phyloP scores from a whole-genome alignment of 2,113 vertebrate genomes.

The Hepsetus odoe region DNA sequence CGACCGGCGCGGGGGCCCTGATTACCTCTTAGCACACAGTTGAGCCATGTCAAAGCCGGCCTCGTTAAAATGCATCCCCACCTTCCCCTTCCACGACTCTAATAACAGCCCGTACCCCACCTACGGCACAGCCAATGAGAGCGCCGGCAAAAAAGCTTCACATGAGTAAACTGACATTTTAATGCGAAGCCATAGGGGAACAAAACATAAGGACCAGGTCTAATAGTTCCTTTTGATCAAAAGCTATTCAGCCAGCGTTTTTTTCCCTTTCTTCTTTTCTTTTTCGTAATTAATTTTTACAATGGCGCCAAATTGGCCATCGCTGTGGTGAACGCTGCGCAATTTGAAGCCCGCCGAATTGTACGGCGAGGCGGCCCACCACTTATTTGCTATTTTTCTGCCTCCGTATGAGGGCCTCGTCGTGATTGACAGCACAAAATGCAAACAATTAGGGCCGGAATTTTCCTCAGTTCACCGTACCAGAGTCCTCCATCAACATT shows the following conservation, averaged over 20 bases:
- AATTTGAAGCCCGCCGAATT: slow-evolving; percentile 50
- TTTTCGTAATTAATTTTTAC: slow-evolving; percentile 54
- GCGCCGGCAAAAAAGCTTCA: slow-evolving; percentile 38
- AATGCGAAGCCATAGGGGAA: slow-evolving; percentile 42
- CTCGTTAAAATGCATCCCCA: slow-evolving; percentile 76
- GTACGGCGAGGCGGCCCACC: slow-evolving; percentile 44
- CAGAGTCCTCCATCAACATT: slow-evolving; percentile 40
- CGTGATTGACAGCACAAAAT: slow-evolving; percentile 55
- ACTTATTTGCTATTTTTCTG: slow-evolving; percentile 51
- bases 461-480: slow-evolving; percentile 25
- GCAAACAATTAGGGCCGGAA: slow-evolving; percentile 53
- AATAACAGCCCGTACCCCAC: slow-evolving; percentile 68
- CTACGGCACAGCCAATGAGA: slow-evolving; percentile 59
- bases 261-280: no score
- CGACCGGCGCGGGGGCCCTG: slow-evolving; percentile 70
- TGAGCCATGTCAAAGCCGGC: slow-evolving; percentile 68
- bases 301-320: slow-evolving; percentile 53
- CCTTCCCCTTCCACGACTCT: slow-evolving; percentile 64
- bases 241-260: slow-evolving; percentile 46
- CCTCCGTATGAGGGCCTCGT: slow-evolving; percentile 41
- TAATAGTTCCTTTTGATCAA: slow-evolving; percentile 55
- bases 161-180: slow-evolving; percentile 55
- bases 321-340: slow-evolving; percentile 48
- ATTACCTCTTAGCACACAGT: slow-evolving; percentile 80
- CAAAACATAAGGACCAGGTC: slow-evolving; percentile 30